Evolutionary conservation across 2,888 invertebrate species (phyloP).

Genomic region (Scrobipalpa atriplicella): DNA sequence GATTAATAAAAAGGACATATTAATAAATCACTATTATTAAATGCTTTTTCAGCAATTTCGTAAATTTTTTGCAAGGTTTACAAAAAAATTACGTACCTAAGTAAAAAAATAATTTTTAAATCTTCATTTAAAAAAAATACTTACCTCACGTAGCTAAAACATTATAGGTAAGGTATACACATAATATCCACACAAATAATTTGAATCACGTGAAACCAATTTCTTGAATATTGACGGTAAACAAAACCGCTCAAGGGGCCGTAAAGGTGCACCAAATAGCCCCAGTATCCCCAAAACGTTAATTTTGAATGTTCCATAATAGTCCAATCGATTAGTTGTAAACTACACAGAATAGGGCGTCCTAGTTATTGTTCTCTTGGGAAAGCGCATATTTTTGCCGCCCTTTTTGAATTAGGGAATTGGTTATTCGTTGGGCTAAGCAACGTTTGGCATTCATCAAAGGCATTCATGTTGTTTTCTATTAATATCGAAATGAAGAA

Average conservation of each 20-base stretch:
- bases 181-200: background rate
- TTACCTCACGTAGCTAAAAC: background rate
- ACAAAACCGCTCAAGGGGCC: background rate
- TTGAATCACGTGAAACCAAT: constrained; percentile 16
- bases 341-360: constrained; percentile 46
- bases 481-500: no score
- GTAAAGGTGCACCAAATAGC: constrained; percentile 6
- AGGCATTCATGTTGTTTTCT: background rate
- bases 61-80: no score
- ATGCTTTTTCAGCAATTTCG: no score
- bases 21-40: no score
- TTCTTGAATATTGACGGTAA: constrained; percentile 6
- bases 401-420: constrained; percentile 25
- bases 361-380: constrained; percentile 57
- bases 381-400: constrained; percentile 37
- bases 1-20: no score
- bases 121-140: no score
- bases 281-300: constrained; percentile 7
- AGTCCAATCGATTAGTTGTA: constrained; percentile 22
- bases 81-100: no score
- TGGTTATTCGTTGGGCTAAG: background rate
- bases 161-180: background rate
- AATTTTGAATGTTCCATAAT: constrained; percentile 18
- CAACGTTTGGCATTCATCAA: background rate
- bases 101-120: no score